Conservation (phyloP, 2,888 invertebrate species). For the Andrena trimmerana region DNA sequence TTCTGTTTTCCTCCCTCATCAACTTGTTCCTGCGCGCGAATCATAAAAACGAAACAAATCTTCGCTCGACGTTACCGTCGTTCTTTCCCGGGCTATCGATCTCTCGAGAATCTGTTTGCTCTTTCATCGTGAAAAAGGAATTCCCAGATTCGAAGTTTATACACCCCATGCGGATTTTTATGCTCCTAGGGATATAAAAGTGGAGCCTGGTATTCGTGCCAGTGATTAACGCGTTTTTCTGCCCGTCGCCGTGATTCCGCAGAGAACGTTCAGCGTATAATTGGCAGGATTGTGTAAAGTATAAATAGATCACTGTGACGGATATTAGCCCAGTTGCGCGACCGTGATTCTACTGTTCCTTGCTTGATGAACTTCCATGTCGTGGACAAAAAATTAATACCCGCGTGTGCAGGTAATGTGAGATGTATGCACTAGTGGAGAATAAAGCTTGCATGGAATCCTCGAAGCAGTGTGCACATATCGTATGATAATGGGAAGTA, state of each 20-base stretch:
- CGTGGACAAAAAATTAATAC: neutral
- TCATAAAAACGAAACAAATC: constrained; percentile 47
- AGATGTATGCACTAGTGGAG: neutral
- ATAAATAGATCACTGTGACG: constrained; percentile 14
- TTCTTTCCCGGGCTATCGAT: constrained; percentile 64
- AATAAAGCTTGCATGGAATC: no score
- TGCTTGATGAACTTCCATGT: neutral
- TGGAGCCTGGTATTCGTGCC: neutral
- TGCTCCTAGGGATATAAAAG: constrained; percentile 19
- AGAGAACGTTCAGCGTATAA: neutral
- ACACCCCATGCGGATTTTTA: constrained; percentile 13
- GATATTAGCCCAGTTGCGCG: constrained; percentile 8
- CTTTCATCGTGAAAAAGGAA: constrained; percentile 41
- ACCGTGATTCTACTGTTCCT: neutral
- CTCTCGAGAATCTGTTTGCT: constrained; percentile 68
- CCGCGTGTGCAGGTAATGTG: neutral
- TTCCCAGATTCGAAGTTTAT: constrained; percentile 50
- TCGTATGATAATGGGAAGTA: no score
- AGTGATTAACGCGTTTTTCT: constrained; percentile 36
- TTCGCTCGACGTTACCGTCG: constrained; percentile 26
- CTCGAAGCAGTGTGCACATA: no score
- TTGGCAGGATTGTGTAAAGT: neutral
- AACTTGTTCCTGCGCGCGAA: neutral
- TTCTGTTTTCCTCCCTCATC: constrained; percentile 37
- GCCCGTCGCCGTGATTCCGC: neutral